These are phyloP conservation scores for Leptestheria dahalacensis DNA, from an alignment of 1,140 invertebrate genomes.

Conservation along the genomic window DNA sequence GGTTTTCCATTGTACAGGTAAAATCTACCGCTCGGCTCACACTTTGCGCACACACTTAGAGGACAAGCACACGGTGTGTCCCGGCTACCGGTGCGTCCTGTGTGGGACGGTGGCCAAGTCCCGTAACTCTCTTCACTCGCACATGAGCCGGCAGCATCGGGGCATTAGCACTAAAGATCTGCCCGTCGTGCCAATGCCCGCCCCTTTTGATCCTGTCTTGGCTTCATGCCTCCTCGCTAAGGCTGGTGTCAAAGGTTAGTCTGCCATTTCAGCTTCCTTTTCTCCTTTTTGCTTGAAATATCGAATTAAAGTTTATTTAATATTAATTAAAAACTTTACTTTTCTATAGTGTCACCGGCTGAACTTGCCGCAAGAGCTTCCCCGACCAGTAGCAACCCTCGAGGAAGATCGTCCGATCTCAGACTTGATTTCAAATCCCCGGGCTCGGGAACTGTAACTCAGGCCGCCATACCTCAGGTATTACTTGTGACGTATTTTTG, in stretches of 20 bases:
- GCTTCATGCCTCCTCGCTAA: constrained; percentile 63
- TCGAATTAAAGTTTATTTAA: constrained; percentile 8
- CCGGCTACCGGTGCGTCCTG: constrained; percentile 74
- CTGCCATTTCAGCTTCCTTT: constrained; percentile 8
- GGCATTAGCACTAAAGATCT: constrained; percentile 83
- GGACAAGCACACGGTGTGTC: constrained; percentile 82
- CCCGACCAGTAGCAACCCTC: constrained; percentile 49
- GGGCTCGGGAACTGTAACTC: not conserved
- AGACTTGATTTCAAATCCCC: constrained; percentile 43
- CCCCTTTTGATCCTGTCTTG: constrained; percentile 72
- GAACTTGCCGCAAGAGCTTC: constrained; percentile 63
- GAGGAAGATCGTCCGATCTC: constrained; percentile 47
- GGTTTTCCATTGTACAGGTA: constrained; percentile 29
- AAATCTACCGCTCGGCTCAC: constrained; percentile 79
- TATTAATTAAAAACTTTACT: not conserved
- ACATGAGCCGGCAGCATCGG: constrained; percentile 80
- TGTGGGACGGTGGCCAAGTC: constrained; percentile 85
- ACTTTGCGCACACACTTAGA: constrained; percentile 76
- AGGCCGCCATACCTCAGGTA: constrained; percentile 6
- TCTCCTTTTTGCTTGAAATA: too few species aligned
- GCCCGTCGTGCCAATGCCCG: constrained; percentile 76
- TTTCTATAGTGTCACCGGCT: constrained; percentile 41
- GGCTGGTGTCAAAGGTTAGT: constrained; percentile 60
- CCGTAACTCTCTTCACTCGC: constrained; percentile 73
- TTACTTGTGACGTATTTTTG: not conserved